Evolutionary conservation across 2,797 vertebrate genomes (phyloP), one percentile per base, ranked within the genome.

Genomic region (Coccyzus lansbergi): DNA sequence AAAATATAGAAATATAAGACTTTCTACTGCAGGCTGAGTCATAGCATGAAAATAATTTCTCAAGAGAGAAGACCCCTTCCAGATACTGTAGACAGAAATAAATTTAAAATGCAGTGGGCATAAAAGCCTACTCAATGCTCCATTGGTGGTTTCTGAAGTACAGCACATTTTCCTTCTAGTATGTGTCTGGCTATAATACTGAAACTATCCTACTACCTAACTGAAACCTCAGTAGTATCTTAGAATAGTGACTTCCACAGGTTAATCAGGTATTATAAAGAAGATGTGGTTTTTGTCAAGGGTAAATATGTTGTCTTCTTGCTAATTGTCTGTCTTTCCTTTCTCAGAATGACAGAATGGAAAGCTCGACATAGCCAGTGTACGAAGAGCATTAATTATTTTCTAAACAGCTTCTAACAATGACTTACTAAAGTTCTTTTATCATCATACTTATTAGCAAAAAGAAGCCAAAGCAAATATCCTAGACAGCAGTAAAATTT

Each of bases 1-100:
- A 79, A 94, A 86, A 83, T 44, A 59, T 3, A 79, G 74, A 92
- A 88, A 91, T 77, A 44, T 25, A 77, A 72, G 70, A 82, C 56
- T 76, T 84, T 88, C 48, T 76, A 9, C 76, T 44, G 55, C 59
- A 88, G 36, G 10, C 49, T 86, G 60, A 95, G 80, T 86, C 59
- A 67, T n/a, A 92, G 34, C 16, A 44, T 89, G 65, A 79, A 80
- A 83, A 10, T 14, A 29, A 33, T 77, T 76, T 87, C 20, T 69
- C 77, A 15, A 90, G 76, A 80, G 15, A 90, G 76, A 80, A 87
- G 28, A 31, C 5, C 25, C 10, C 31, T 74, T 83, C 20, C 56
- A 80, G 80, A 60, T 90, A 33, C 15, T 79, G 78, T 16, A 79
- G 59, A 34, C 10, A 63, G 76, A 81, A 95, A 67, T 60, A 82